phyloP scores from a whole-genome alignment of 2,797 vertebrate genomes.

The Gorsachius magnificus region DNA sequence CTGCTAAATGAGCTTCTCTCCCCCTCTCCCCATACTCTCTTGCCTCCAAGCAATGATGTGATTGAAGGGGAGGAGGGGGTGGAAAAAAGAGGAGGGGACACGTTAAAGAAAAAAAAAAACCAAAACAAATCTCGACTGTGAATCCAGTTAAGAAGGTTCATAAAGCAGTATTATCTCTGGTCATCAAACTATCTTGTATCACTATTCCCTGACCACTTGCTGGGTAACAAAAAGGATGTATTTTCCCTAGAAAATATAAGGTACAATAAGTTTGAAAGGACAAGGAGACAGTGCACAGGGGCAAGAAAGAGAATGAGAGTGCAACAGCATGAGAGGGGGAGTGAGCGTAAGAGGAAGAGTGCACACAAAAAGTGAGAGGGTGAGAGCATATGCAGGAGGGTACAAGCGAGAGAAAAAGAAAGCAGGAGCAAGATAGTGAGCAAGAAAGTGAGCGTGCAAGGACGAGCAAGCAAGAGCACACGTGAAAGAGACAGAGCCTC shows the following conservation, averaged over 20 bases:
- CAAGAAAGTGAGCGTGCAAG: neutral
- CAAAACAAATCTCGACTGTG: neutral
- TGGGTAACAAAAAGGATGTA: neutral
- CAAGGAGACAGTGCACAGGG: neutral
- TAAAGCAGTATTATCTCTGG: constrained; percentile 71
- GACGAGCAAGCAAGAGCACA: neutral
- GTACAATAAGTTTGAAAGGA: neutral
- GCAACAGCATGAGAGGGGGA: neutral
- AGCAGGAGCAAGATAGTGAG: neutral
- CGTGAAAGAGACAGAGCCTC: neutral
- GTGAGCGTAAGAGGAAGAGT: accelerated
- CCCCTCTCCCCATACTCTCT: constrained; percentile 61
- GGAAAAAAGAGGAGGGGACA: neutral
- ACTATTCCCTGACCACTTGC: neutral
- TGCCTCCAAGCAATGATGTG: constrained; percentile 53
- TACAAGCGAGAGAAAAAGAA: no score
- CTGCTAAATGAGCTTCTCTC: constrained; percentile 77
- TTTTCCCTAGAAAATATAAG: neutral
- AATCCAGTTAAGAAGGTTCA: constrained; percentile 77
- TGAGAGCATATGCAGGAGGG: no score
- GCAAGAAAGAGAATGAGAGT: neutral
- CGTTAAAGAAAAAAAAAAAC: neutral
- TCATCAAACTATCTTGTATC: constrained; percentile 38
- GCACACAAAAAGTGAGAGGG: neutral
- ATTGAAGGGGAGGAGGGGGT: neutral